These are phyloP conservation scores for Diploscapter pachys DNA, from an alignment of 1,140 invertebrate genomes.

Conservation along the genomic window DNA sequence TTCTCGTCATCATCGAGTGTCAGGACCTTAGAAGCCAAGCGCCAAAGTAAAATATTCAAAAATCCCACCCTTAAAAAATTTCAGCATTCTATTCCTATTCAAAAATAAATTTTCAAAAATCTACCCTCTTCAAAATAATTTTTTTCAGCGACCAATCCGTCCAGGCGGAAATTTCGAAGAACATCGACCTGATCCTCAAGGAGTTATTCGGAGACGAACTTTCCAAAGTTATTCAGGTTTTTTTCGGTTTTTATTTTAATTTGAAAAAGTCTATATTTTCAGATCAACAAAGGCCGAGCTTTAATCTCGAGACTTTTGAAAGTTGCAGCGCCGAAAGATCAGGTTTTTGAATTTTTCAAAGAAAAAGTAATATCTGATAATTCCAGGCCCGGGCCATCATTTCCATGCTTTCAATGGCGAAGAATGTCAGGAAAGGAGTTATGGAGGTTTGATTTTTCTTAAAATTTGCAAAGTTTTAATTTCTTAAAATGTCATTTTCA, in stretches of 20 bases:
- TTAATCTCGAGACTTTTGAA: conserved; percentile 17
- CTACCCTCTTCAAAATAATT: conserved; percentile 7
- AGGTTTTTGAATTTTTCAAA: neutral
- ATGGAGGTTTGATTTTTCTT: neutral
- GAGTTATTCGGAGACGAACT: conserved; percentile 27
- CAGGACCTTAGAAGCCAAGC: conserved; percentile 26
- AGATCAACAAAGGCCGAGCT: neutral
- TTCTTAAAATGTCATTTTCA: neutral
- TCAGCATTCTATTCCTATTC: too few relatives aligned
- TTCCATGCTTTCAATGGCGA: conserved; percentile 4
- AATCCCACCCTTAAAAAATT: neutral
- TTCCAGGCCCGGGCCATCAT: too few relatives aligned
- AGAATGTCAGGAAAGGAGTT: neutral
- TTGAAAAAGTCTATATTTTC: too few relatives aligned
- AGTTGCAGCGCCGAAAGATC: conserved; percentile 6
- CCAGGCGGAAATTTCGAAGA: neutral
- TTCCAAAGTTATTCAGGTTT: conserved; percentile 21
- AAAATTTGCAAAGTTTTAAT: neutral
- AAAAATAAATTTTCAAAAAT: conserved; percentile 28
- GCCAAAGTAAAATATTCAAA: neutral
- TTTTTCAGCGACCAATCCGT: neutral
- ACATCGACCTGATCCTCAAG: conserved; percentile 7
- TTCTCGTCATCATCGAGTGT: conserved; percentile 49
- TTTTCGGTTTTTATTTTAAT: neutral
- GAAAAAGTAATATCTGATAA: too few relatives aligned